Evolutionary conservation across 1,140 invertebrate genomes (phyloP).

Genomic region (Brachystomella parvula): DNA sequence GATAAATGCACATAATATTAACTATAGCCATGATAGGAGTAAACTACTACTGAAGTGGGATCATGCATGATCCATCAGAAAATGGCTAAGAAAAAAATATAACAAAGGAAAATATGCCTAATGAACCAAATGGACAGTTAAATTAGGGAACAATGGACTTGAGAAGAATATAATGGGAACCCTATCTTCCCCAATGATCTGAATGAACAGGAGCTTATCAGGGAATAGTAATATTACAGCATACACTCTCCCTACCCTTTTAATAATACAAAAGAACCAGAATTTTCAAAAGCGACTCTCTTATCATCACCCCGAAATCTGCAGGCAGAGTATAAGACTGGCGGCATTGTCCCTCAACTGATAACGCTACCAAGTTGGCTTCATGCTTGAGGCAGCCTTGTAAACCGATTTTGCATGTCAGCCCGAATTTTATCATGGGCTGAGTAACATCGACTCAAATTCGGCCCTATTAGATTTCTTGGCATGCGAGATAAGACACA

Average conservation of each 20-base stretch:
- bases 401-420: slow-evolving; percentile 9
- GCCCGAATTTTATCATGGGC: neutral
- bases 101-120: slow-evolving; percentile 15
- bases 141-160: slow-evolving; percentile 35
- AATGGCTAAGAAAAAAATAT: neutral
- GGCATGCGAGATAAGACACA: no score
- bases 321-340: neutral
- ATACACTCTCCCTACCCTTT: neutral
- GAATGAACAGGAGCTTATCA: slow-evolving; percentile 38
- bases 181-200: slow-evolving; percentile 28
- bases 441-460: neutral
- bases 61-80: neutral
- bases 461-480: neutral
- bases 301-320: neutral
- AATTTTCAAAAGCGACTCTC: neutral
- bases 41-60: neutral
- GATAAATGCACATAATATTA: neutral
- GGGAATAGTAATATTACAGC: slow-evolving; percentile 13
- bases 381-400: neutral
- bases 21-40: neutral
- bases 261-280: neutral
- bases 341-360: neutral
- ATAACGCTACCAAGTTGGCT: neutral
- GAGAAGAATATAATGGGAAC: slow-evolving; percentile 10
- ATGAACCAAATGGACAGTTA: slow-evolving; percentile 37